Conservation (phyloP, 2,113 vertebrate genomes). For the Eudyptes chrysolophus region DNA sequence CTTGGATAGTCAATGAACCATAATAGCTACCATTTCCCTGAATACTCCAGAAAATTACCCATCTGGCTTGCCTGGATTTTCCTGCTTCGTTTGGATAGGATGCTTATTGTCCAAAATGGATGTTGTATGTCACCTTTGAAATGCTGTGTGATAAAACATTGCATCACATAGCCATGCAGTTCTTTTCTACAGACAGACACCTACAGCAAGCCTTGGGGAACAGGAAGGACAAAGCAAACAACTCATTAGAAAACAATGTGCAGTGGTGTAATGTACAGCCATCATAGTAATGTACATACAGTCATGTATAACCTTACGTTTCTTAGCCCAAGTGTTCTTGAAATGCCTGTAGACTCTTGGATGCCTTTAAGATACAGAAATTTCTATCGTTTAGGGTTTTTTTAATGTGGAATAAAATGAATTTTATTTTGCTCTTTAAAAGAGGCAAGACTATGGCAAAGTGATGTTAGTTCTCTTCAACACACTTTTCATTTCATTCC, state of each 20-base stretch:
- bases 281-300: not conserved
- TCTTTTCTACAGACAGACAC: not conserved
- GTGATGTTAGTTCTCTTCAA: not conserved
- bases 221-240: not conserved
- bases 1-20: constrained; percentile 62
- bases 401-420: not conserved
- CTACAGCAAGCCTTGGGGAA: not conserved
- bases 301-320: not conserved
- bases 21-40: constrained; percentile 27
- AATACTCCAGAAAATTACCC: constrained; percentile 55
- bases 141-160: not conserved
- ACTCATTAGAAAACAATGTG: not conserved
- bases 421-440: not conserved
- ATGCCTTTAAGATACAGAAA: not conserved
- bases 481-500: not conserved
- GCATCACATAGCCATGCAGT: not conserved
- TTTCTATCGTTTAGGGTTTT: not conserved
- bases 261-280: not conserved
- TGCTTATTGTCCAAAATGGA: constrained; percentile 40
- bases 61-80: constrained; percentile 43
- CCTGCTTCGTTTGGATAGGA: not conserved
- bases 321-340: not conserved
- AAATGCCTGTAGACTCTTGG: not conserved
- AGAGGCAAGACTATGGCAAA: not conserved
- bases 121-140: constrained; percentile 28